phyloP scores from a whole-genome alignment of 2,888 invertebrate species.

The Plagiodera versicolora region DNA sequence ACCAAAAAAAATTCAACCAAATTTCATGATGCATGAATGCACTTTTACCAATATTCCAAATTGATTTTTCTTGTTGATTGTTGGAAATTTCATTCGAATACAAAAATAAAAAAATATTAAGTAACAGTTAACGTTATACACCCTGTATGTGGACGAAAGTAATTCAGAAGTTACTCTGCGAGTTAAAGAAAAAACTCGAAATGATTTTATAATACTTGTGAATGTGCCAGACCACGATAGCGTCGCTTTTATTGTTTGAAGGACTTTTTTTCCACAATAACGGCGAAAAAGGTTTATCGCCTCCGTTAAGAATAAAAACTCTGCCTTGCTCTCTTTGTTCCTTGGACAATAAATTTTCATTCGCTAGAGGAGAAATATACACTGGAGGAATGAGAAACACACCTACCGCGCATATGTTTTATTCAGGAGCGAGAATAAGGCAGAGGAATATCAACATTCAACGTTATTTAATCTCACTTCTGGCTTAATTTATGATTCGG shows the following conservation, averaged over 20 bases:
- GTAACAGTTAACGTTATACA: too few species aligned
- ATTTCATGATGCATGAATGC: too few species aligned
- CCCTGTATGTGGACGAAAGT: too few species aligned
- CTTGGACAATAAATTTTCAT: slow-evolving; percentile 34
- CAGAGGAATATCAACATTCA: slow-evolving; percentile 36
- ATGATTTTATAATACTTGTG: slow-evolving; percentile 32
- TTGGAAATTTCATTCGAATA: too few species aligned
- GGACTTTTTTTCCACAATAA: slow-evolving; percentile 19
- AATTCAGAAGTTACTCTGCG: slow-evolving; percentile 17
- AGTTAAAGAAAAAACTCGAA: slow-evolving; percentile 32
- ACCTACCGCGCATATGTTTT: slow-evolving; percentile 37
- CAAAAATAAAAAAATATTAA: too few species aligned
- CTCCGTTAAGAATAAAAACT: slow-evolving; percentile 30
- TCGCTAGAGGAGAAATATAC: slow-evolving; percentile 27
- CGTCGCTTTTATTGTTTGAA: slow-evolving; percentile 26
- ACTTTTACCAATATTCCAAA: too few species aligned
- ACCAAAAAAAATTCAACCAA: too few species aligned
- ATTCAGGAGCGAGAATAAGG: slow-evolving; percentile 25
- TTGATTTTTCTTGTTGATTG: too few species aligned
- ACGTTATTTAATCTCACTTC: slow-evolving; percentile 38
- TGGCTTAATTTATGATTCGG: slow-evolving; percentile 32
- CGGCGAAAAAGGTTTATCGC: slow-evolving; percentile 31
- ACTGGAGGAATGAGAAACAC: slow-evolving; percentile 32
- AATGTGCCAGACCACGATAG: slow-evolving; percentile 24
- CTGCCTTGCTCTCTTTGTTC: slow-evolving; percentile 26